Evolutionary conservation across 2,888 invertebrate genomes (phyloP).

Genomic region (Thymelicus lineola): DNA sequence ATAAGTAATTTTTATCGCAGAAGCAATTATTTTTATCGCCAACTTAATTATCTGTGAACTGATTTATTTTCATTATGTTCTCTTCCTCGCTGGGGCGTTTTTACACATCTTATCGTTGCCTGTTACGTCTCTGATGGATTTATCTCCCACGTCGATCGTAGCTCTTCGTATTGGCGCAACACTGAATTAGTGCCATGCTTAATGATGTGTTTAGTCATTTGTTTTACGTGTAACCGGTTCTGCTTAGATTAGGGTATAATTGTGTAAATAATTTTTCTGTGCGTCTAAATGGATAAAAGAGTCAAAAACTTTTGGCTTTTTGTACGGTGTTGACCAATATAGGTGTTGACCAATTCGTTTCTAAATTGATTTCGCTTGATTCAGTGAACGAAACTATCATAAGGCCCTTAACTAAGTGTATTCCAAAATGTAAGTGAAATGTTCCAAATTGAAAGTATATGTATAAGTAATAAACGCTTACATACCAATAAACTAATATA

Average conservation of each 20-base stretch:
- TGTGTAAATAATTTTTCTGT: no score
- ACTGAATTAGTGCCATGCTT: not conserved
- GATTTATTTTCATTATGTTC: constrained; percentile 16
- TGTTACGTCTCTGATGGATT: not conserved
- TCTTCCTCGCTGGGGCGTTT: constrained; percentile 3
- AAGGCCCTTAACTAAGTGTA: no score
- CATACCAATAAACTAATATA: no score
- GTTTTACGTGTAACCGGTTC: not conserved
- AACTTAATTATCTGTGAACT: constrained; percentile 20
- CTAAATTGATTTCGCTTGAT: not conserved
- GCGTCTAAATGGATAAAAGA: no score
- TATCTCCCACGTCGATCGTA: not conserved
- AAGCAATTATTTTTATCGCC: constrained; percentile 9
- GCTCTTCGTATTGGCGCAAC: not conserved
- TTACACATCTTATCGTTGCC: not conserved
- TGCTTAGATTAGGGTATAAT: no score
- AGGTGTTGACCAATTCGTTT: not conserved
- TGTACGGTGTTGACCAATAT: no score
- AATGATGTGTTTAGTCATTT: constrained; percentile 2
- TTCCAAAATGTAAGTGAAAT: no score
- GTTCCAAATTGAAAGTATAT: no score
- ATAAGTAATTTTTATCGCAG: constrained; percentile 7
- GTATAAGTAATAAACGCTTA: no score
- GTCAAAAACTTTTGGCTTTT: no score
- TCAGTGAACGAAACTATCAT: no score